Evolutionary conservation across 2,113 vertebrate genomes (phyloP).

Genomic region (Furnarius figulus): DNA sequence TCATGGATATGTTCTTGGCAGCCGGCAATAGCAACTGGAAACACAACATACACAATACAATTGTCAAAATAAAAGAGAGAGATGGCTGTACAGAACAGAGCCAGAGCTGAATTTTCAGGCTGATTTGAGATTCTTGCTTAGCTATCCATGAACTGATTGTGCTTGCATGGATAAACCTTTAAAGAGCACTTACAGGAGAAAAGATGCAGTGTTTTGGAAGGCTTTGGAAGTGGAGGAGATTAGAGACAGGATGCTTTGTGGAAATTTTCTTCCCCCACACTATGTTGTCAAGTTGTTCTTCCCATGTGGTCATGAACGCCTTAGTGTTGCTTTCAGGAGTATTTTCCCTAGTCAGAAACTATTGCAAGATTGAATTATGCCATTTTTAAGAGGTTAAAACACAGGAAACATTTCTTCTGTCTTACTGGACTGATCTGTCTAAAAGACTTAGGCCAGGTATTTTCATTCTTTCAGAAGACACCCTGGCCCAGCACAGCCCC

Average conservation of each 20-base stretch:
- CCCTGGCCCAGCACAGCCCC: neutral
- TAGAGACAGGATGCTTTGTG: neutral
- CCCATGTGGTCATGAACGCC: neutral
- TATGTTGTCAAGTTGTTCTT: neutral
- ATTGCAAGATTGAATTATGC: neutral
- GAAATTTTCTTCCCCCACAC: neutral
- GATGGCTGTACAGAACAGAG: neutral
- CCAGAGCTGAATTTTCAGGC: neutral
- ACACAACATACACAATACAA: conserved; percentile 29
- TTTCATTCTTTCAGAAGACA: neutral
- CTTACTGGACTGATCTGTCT: neutral
- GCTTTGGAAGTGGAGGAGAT: neutral
- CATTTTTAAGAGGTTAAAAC: neutral
- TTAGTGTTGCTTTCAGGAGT: neutral
- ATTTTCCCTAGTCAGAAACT: neutral
- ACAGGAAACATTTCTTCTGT: neutral
- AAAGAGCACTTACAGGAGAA: neutral
- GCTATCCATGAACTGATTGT: neutral
- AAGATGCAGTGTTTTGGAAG: neutral
- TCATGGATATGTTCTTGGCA: conserved; percentile 45
- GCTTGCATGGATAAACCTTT: neutral
- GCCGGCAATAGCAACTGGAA: conserved; percentile 47
- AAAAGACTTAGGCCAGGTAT: neutral
- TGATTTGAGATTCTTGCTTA: neutral
- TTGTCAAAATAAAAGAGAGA: neutral